Base-by-base conservation (phyloP, 2,113 vertebrate species). In the Pollimyrus isidori region DNA sequence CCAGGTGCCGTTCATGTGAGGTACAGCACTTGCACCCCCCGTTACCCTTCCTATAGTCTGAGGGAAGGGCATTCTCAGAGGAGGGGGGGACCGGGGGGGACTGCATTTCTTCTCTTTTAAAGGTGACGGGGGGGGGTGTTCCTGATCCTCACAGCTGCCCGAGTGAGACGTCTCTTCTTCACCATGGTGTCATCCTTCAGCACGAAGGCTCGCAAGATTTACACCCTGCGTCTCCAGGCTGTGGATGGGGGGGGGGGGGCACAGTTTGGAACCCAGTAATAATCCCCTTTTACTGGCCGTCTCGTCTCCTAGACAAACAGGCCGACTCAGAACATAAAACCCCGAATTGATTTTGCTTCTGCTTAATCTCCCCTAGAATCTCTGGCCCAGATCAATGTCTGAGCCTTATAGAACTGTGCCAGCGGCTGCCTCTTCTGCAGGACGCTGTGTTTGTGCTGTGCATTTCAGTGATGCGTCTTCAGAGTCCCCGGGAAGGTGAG, bases 201-300 rank as follows among this genome's bases (percentile, higher is more conserved):
- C 93, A 93, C 92, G 95, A 92, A 94, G 93, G 23, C 82, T 17
- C 62, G 50, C 93, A 94, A 94, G 91, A 91, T 89, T 90, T 92
- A 88, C 84, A 48, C 26, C 90, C 85, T 88, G 87, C 52, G 35
- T 83, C 50, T 58, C 15, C 39, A 89, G 82, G 30, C 39, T 50
- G 91, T 15, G 49, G 10, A n/a, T n/a, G 87, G 89, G 76, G 26
- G 49, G 69, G 76, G 83, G 46, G 9, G 17, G 76, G 39, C 23
- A 48, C 21, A 73, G 89, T 84, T n/a, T 73, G 52, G 86, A 39
- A 56, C 26, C 48, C 42, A 46, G 21, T 46, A 62, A 53, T 19
- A 76, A 83, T 21, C 76, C 15, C 48, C 48, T 26, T 89, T 46
- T n/a, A 76, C 53, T 85, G 88, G 52, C 19, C 53, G 49, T 23